phyloP scores from a whole-genome alignment of 2,797 vertebrate genomes.

The Bovichtus diacanthus region DNA sequence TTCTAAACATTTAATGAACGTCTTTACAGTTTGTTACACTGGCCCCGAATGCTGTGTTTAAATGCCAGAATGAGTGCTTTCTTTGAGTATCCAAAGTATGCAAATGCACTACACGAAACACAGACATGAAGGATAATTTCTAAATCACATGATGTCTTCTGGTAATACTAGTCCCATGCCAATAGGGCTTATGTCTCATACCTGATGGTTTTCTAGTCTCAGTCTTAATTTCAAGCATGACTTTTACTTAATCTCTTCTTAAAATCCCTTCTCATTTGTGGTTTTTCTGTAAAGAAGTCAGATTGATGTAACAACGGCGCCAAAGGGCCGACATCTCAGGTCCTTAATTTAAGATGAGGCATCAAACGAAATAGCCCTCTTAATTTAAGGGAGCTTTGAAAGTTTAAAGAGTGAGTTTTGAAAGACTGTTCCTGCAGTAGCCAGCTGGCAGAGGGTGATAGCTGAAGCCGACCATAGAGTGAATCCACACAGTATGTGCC shows the following conservation, averaged over 20 bases:
- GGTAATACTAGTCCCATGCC: too few species aligned
- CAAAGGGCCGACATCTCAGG: slow-evolving; percentile 56
- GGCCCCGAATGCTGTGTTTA: too few species aligned
- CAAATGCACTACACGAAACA: too few species aligned
- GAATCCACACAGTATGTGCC: slow-evolving; percentile 34
- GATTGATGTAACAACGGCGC: slow-evolving; percentile 53
- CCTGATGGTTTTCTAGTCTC: slow-evolving; percentile 31
- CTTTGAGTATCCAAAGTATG: background rate
- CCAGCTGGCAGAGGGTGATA: slow-evolving; percentile 28
- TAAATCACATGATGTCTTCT: too few species aligned
- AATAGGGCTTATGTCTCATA: background rate
- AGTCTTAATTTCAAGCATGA: slow-evolving; percentile 56
- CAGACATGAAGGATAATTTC: too few species aligned
- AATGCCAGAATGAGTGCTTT: background rate
- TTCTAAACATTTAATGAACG: too few species aligned
- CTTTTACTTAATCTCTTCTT: slow-evolving; percentile 49
- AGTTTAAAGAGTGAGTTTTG: slow-evolving; percentile 45
- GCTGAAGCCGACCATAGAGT: slow-evolving; percentile 34
- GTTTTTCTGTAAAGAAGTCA: slow-evolving; percentile 48
- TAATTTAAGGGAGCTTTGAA: slow-evolving; percentile 69
- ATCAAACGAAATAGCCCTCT: slow-evolving; percentile 57
- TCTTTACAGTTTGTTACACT: too few species aligned
- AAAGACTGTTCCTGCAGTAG: slow-evolving; percentile 44
- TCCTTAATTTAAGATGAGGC: slow-evolving; percentile 64
- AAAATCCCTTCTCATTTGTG: slow-evolving; percentile 57